A percentile compares a stretch with the other conserved stretches of the same genome.
phyloP scores from a whole-genome alignment of 2,888 invertebrate species.

The Ennomos quercinarius region DNA sequence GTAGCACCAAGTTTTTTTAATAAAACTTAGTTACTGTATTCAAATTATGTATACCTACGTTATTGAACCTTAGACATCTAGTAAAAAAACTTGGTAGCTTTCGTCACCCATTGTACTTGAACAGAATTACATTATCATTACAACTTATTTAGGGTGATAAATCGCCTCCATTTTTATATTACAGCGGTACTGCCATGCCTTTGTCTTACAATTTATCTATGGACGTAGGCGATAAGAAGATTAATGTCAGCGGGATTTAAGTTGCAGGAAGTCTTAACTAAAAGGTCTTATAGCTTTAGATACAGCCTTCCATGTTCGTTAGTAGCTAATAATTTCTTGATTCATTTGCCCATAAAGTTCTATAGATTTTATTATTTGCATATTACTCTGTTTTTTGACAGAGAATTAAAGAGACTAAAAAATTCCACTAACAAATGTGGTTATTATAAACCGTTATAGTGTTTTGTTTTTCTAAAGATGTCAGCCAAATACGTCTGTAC shows the following conservation, averaged over 20 bases:
- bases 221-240: slow-evolving; percentile 38
- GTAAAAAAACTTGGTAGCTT: slow-evolving; percentile 19
- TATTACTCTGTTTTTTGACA: not conserved
- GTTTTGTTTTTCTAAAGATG: too few relatives aligned
- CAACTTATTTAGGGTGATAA: slow-evolving; percentile 45
- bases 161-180: slow-evolving; percentile 34
- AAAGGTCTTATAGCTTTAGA: slow-evolving; percentile 21
- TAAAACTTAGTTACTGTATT: too few relatives aligned
- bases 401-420: too few relatives aligned
- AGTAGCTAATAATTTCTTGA: not conserved
- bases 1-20: too few relatives aligned
- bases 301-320: slow-evolving; percentile 7
- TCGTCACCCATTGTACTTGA: slow-evolving; percentile 29
- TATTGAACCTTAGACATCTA: not conserved
- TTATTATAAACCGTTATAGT: too few relatives aligned
- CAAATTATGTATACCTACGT: not conserved
- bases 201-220: slow-evolving; percentile 35
- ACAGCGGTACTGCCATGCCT: slow-evolving; percentile 25
- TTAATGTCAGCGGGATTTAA: slow-evolving; percentile 34
- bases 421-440: too few relatives aligned
- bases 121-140: slow-evolving; percentile 51
- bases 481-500: too few relatives aligned
- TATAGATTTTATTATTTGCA: not conserved
- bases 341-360: too few relatives aligned
- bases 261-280: slow-evolving; percentile 32